Evolutionary conservation across 1,140 invertebrate genomes (phyloP).

Genomic region (Papilio dardanus): DNA sequence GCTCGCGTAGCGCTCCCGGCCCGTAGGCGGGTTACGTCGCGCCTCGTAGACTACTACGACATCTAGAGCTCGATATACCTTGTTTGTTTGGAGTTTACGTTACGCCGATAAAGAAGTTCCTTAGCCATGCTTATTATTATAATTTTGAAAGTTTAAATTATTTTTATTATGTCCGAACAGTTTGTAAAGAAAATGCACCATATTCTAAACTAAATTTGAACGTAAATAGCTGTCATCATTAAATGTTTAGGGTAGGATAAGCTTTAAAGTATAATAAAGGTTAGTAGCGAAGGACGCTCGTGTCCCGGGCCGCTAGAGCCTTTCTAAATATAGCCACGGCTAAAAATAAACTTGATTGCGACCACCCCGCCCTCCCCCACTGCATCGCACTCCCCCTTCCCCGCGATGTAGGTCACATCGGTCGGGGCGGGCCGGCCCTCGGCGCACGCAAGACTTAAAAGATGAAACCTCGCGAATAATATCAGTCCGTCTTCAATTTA

Average conservation of each 20-base stretch:
- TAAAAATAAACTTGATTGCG: constrained; percentile 59
- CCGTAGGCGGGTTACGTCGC: constrained; percentile 38
- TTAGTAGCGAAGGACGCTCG: constrained; percentile 46
- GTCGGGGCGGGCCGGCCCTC: constrained; percentile 29
- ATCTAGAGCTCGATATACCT: not conserved
- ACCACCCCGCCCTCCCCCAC: constrained; percentile 37
- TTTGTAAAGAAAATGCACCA: not conserved
- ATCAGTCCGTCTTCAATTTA: not conserved
- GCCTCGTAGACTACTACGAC: constrained; percentile 30
- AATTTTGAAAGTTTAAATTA: not conserved
- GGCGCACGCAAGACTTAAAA: constrained; percentile 1
- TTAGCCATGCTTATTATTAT: not conserved
- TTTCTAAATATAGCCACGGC: constrained; percentile 65
- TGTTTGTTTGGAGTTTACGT: not conserved
- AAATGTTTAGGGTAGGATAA: not conserved
- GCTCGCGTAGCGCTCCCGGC: constrained; percentile 36
- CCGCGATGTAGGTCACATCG: constrained; percentile 53
- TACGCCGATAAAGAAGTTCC: not conserved
- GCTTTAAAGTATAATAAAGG: constrained; percentile 36
- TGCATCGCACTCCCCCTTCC: constrained; percentile 37
- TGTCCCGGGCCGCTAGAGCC: constrained; percentile 50
- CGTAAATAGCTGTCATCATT: too few species aligned
- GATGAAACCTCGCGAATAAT: not conserved
- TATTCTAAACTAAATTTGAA: not conserved
- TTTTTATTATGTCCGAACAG: not conserved